A percentile compares a stretch with the other conserved stretches of the same genome.
phyloP scores from a whole-genome alignment of 2,113 vertebrate species.

The Aleadryas rufinucha region DNA sequence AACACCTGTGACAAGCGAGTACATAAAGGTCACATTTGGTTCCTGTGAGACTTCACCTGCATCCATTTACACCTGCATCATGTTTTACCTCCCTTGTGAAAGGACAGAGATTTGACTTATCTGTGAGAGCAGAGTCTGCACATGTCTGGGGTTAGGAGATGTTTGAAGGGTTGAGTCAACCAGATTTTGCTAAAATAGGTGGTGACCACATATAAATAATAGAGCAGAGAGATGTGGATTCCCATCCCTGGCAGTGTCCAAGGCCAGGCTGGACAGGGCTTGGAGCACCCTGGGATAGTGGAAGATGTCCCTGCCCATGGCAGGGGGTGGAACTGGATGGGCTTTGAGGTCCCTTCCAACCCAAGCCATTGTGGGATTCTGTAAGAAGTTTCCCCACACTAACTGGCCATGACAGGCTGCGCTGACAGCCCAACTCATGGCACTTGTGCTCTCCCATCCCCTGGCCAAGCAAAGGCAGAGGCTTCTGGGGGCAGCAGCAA shows the following conservation, averaged over 20 bases:
- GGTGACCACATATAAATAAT: neutral
- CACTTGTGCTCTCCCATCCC: neutral
- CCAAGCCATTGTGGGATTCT: neutral
- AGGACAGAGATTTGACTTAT: neutral
- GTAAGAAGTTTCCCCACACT: neutral
- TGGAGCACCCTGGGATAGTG: neutral
- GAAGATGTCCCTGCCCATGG: neutral
- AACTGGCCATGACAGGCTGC: rapidly evolving
- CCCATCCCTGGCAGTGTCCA: neutral
- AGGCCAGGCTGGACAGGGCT: neutral
- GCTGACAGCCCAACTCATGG: rapidly evolving
- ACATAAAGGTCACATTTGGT: neutral
- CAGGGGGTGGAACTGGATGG: neutral
- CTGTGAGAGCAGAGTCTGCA: neutral
- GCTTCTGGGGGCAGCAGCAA: neutral
- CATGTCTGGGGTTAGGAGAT: rapidly evolving
- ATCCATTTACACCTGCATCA: neutral
- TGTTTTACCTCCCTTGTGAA: neutral
- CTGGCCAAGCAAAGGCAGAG: rapidly evolving
- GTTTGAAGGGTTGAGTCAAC: neutral
- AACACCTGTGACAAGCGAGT: too few relatives aligned
- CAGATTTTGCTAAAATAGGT: neutral
- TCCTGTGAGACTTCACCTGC: neutral
- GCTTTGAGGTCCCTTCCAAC: neutral
- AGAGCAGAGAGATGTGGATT: neutral